Conservation (phyloP, 2,797 vertebrate genomes). For the Nyctalus aviator region DNA sequence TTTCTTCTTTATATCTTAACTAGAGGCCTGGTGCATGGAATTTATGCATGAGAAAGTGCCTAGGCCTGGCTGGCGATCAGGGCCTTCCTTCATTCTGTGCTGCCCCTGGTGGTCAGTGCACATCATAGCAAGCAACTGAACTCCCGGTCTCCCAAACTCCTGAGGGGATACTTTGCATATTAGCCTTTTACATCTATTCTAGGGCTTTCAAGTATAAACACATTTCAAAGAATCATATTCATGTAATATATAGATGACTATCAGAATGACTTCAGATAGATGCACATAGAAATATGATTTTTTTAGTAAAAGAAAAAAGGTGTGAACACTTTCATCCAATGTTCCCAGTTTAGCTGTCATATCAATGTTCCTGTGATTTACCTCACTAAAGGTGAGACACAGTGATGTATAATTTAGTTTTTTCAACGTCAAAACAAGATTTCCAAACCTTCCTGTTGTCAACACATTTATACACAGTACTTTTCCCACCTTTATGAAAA, state of each 20-base stretch:
- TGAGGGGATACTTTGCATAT: no score
- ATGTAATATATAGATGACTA: neutral
- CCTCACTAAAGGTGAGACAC: neutral
- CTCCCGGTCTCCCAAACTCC: no score
- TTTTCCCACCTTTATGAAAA: neutral
- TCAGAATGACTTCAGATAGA: neutral
- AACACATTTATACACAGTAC: neutral
- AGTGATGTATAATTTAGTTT: neutral
- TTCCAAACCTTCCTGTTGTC: neutral
- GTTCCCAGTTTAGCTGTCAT: neutral
- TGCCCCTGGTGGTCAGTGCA: no score
- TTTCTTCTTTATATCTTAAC: neutral
- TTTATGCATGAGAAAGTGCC: no score
- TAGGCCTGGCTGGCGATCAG: no score
- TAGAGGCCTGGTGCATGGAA: no score
- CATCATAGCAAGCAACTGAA: no score
- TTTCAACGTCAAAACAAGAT: neutral
- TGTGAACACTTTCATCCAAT: neutral
- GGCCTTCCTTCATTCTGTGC: no score
- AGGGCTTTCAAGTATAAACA: neutral
- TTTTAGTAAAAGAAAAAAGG: slow-evolving; percentile 7
- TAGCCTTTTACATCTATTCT: neutral
- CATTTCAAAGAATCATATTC: neutral
- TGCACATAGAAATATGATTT: neutral
- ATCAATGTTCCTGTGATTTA: neutral